Evolutionary conservation across 2,888 invertebrate genomes (phyloP), one percentile per base, ranked within the genome.

Genomic region (Cheilosia urbana): DNA sequence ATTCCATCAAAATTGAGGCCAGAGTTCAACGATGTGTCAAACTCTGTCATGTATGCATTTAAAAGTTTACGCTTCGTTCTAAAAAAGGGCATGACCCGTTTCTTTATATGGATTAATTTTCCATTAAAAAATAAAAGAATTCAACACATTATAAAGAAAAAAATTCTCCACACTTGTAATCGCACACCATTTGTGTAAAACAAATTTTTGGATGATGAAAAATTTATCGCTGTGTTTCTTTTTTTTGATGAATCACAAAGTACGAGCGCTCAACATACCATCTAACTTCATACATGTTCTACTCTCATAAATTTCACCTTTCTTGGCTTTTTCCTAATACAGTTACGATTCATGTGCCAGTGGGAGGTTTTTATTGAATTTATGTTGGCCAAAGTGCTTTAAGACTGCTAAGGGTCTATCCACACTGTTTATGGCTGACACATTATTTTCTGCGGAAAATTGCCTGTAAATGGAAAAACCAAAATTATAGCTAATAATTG

Each of bases 401-500:
- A 19, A 21, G 27, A n/a, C 11, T 15, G 45, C 53, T 11, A 4
- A 19, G 27, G 62, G 30, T 5, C 11, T 6, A 27, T 40, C 27
- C 4, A 37, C 13, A 65, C 40, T 47, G 57, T 66, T 66, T 66
- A 49, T 40, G 9, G 15, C 15, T 49, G 57, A 65, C 47, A 58
- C 40, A 66, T 58, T 75, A 66, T 75, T 75, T 66, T 37, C 49
- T 47, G 27, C 19, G 13, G 57, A 53, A 76, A 68, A 60, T 53
- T 66, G 58, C 42, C 58, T 21, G 40, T 68, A 60, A 68, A 68
- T 24, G 68, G 45, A 34, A 68, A 60, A 34, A 2, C 40, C 42
- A 53, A 68, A 76, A 37, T 51, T 66, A 30, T 66, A 51, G 13
- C 66, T 68, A 30, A 76, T 76, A 60, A 62, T 53, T 51, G 62